Evolutionary conservation across 2,113 vertebrate species (phyloP).

Genomic region (Hippolais icterina): DNA sequence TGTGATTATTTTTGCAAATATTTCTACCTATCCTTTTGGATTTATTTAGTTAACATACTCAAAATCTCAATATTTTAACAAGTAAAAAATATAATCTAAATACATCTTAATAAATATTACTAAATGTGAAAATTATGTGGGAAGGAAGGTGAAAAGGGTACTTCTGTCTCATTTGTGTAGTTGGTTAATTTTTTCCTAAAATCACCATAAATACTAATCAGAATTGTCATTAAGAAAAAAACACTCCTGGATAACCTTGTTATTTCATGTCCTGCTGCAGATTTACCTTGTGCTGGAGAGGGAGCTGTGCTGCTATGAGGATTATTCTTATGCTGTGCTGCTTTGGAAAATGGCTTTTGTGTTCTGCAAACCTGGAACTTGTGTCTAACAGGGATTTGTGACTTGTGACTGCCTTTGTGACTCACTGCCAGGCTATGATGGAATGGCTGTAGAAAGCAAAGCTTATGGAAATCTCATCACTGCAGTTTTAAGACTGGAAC

Average conservation of each 20-base stretch:
- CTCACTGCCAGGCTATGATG: background rate
- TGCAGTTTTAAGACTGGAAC: background rate
- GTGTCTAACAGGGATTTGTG: background rate
- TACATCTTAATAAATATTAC: background rate
- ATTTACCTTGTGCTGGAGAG: background rate
- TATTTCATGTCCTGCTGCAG: background rate
- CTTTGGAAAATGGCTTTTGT: background rate
- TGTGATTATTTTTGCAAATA: background rate
- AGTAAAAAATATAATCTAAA: background rate
- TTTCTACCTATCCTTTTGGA: background rate
- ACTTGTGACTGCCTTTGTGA: background rate
- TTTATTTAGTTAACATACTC: background rate
- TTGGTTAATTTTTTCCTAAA: background rate
- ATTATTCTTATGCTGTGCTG: background rate
- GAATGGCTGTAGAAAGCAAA: background rate
- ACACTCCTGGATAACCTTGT: background rate
- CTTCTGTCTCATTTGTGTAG: background rate
- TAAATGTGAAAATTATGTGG: background rate
- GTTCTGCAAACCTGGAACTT: background rate
- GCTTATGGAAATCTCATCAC: background rate
- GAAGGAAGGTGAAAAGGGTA: background rate
- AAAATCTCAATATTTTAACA: background rate
- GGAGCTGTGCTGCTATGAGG: background rate
- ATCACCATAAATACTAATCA: background rate
- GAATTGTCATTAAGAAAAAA: background rate